phyloP scores from a whole-genome alignment of 2,888 invertebrate species.

The Drosophila niveifrons region DNA sequence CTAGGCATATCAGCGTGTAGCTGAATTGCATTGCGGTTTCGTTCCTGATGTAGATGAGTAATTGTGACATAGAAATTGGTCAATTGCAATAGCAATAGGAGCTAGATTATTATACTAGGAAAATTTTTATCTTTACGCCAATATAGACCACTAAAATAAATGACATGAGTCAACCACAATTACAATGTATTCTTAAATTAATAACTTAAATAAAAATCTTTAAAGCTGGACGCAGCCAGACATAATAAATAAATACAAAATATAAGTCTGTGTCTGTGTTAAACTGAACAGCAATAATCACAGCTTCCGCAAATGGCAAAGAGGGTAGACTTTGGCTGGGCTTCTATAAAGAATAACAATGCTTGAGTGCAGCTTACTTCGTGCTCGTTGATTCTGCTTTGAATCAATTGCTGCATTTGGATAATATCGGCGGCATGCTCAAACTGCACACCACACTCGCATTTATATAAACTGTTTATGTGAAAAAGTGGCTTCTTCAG shows the following conservation, averaged over 20 bases:
- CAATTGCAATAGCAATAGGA: not conserved
- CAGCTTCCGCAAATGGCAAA: conserved; percentile 80
- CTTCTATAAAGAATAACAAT: conserved; percentile 79
- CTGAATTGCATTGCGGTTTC: conserved; percentile 87
- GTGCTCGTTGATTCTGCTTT: conserved; percentile 65
- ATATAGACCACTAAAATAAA: too few relatives aligned
- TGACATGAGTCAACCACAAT: too few relatives aligned
- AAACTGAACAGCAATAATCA: conserved; percentile 80
- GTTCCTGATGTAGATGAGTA: conserved; percentile 85
- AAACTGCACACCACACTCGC: conserved; percentile 83
- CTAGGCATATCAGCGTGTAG: conserved; percentile 88
- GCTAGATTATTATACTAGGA: too few relatives aligned
- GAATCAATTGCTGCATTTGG: conserved; percentile 53
- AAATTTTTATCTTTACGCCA: too few relatives aligned
- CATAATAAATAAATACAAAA: not conserved
- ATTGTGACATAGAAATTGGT: not conserved
- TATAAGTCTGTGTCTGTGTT: conserved; percentile 8
- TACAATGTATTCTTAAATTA: not conserved
- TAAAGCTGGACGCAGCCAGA: conserved; percentile 45
- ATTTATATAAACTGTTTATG: conserved; percentile 73
- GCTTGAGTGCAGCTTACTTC: conserved; percentile 67
- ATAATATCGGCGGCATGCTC: conserved; percentile 54
- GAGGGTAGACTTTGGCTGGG: conserved; percentile 49
- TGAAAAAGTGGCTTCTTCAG: conserved; percentile 77
- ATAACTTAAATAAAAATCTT: not conserved